Conservation (phyloP, 1,140 invertebrate species). For the Metaphire vulgaris region DNA sequence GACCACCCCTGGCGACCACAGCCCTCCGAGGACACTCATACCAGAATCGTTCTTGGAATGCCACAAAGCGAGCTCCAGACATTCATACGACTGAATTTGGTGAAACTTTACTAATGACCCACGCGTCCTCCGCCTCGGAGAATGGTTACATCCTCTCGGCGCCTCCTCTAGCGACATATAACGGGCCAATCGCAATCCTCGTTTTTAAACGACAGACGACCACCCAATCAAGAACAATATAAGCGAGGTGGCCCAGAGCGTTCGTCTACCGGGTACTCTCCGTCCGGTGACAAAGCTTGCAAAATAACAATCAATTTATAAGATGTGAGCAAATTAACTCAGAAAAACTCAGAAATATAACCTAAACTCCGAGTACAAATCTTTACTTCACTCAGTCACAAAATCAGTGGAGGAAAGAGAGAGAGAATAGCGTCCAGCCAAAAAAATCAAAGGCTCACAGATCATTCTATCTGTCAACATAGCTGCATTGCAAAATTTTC, state of each 20-base stretch:
- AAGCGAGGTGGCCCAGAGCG: background rate
- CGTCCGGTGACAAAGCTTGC: background rate
- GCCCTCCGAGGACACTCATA: background rate
- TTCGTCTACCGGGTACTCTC: background rate
- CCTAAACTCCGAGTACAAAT: too few species aligned
- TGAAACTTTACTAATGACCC: background rate
- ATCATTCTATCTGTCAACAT: too few species aligned
- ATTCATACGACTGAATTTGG: background rate
- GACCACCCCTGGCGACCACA: background rate
- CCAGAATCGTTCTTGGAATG: background rate
- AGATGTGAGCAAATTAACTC: too few species aligned
- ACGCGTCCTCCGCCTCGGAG: background rate
- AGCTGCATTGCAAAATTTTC: too few species aligned
- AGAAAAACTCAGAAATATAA: too few species aligned
- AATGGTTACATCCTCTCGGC: constrained; percentile 1
- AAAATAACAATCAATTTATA: background rate
- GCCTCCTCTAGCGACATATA: background rate
- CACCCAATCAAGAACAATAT: background rate
- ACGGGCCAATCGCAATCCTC: background rate
- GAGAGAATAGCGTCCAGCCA: too few species aligned
- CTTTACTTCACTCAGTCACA: too few species aligned
- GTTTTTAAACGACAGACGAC: background rate
- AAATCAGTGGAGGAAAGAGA: too few species aligned
- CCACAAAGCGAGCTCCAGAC: background rate
- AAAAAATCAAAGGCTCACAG: too few species aligned